Conservation (phyloP, 2,888 invertebrate species). For the Eupithecia dodoneata region DNA sequence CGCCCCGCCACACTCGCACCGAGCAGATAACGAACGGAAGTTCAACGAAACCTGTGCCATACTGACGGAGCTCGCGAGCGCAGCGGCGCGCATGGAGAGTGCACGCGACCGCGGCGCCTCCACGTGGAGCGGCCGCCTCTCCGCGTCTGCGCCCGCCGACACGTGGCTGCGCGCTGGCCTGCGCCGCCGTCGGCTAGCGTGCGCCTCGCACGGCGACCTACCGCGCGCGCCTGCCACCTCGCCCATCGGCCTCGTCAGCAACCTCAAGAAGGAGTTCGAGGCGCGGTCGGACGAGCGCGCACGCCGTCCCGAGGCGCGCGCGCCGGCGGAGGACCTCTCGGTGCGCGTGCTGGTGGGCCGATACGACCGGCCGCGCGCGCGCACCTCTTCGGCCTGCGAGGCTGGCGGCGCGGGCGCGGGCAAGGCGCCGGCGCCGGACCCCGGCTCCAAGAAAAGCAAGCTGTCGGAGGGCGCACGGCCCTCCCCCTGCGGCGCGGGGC, state of each 20-base stretch:
- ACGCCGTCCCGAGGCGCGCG: slow-evolving; percentile 46
- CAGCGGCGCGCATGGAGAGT: slow-evolving; percentile 69
- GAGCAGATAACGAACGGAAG: slow-evolving; percentile 73
- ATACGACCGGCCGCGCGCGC: slow-evolving; percentile 82
- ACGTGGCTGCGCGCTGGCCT: slow-evolving; percentile 78
- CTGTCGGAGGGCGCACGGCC: slow-evolving; percentile 47
- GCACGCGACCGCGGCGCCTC: slow-evolving; percentile 68
- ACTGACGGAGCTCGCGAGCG: slow-evolving; percentile 82
- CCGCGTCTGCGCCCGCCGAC: slow-evolving; percentile 86
- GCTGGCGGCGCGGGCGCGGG: slow-evolving; percentile 45
- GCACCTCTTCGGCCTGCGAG: slow-evolving; percentile 33
- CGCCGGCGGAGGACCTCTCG: slow-evolving; percentile 81
- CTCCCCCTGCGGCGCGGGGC: slow-evolving; percentile 63
- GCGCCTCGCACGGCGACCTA: slow-evolving; percentile 74
- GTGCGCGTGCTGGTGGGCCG: slow-evolving; percentile 90
- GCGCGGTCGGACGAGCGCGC: slow-evolving; percentile 79
- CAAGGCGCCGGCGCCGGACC: slow-evolving; percentile 25
- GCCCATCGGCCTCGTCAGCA: slow-evolving; percentile 90
- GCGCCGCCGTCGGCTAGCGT: slow-evolving; percentile 72
- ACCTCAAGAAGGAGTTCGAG: slow-evolving; percentile 94
- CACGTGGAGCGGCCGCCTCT: slow-evolving; percentile 81
- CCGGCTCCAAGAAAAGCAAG: slow-evolving; percentile 44
- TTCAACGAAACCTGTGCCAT: slow-evolving; percentile 85
- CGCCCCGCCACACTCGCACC: slow-evolving; percentile 55
- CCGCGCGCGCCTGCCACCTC: slow-evolving; percentile 57